Evolutionary conservation across 1,140 invertebrate species (phyloP).

Genomic region (Laupala kohalensis): DNA sequence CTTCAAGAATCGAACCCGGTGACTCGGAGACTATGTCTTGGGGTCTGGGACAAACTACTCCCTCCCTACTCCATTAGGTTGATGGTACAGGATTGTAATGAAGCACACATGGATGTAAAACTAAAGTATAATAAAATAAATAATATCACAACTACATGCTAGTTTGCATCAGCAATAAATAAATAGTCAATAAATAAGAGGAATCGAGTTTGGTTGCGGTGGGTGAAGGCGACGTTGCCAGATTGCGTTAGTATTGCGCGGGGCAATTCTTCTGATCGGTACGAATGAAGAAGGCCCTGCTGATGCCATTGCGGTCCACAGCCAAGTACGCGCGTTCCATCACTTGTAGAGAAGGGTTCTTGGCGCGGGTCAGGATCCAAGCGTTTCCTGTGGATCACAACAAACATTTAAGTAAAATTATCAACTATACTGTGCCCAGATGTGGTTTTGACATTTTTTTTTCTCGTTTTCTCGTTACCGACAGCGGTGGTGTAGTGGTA

Average conservation of each 20-base stretch:
- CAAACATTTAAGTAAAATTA: too few relatives aligned
- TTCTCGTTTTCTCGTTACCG: too few relatives aligned
- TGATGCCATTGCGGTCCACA: slow-evolving; percentile 42
- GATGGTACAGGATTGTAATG: too few relatives aligned
- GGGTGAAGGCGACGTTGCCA: background rate
- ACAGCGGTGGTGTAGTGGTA: too few relatives aligned
- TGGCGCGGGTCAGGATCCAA: slow-evolving; percentile 50
- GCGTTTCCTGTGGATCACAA: slow-evolving; percentile 36
- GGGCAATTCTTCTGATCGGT: slow-evolving; percentile 52
- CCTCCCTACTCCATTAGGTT: too few relatives aligned
- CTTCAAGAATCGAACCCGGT: too few relatives aligned
- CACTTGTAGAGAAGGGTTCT: slow-evolving; percentile 35
- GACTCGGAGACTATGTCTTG: too few relatives aligned
- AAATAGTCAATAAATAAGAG: background rate
- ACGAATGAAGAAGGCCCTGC: slow-evolving; percentile 40
- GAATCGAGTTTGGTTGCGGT: background rate
- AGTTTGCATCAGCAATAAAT: too few relatives aligned
- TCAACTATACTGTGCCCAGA: too few relatives aligned
- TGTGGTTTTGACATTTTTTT: too few relatives aligned
- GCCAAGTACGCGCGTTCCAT: slow-evolving; percentile 43
- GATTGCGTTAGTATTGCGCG: background rate
- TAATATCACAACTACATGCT: background rate
- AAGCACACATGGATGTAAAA: background rate
- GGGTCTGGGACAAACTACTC: too few relatives aligned
- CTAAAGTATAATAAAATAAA: background rate